Evolutionary conservation across 2,888 invertebrate species (phyloP), one percentile per base, ranked within the genome.

Genomic region (Mythimna loreyi): DNA sequence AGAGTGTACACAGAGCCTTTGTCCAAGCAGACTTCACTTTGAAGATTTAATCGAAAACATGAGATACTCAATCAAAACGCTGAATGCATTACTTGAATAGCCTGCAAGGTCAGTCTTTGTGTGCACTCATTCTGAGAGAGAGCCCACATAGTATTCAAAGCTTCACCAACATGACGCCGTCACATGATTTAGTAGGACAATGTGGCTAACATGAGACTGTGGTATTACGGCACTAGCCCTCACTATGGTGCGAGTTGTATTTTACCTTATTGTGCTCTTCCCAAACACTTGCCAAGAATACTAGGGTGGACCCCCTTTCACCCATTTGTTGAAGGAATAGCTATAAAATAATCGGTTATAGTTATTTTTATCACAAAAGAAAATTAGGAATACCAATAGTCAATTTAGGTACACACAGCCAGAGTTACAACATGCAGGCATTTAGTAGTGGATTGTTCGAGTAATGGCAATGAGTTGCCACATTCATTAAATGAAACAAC

Each of bases 301-400:
- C 93, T 90, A 96, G 92, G 77, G 92, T 88, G 88, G 96, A 95
- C 91, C 95, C 95, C 91, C 94, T 95, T 93, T 95, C 95, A 90
- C 94, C 94, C 94, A 95, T 93, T 93, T 94, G 91, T 73, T 89
- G 95, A 81, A 95, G 94, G 84, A 95, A 89, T 85, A 90, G 90
- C 95, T 96, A 95, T 86, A 92, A 94, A 83, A 93, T 85, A 92
- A 88, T 86, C 67, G 55, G 68, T 65, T 84, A 74, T 67, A 85
- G 80, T 82, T 78, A 80, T 63, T 69, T 68, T 36, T 67, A 60
- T 67, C 36, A 77, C 61, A 74, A 55, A 70, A 69, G 13, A 72
- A 60, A 53, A 63, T 56, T 45, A 56, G n/a, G 21, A 43, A 61
- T 13, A 45, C 33, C 9, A 28, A 59, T 43, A 67, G 13, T 59